These are phyloP conservation scores for Chelmon rostratus DNA, from an alignment of 2,797 vertebrate genomes.

Conservation along the genomic window DNA sequence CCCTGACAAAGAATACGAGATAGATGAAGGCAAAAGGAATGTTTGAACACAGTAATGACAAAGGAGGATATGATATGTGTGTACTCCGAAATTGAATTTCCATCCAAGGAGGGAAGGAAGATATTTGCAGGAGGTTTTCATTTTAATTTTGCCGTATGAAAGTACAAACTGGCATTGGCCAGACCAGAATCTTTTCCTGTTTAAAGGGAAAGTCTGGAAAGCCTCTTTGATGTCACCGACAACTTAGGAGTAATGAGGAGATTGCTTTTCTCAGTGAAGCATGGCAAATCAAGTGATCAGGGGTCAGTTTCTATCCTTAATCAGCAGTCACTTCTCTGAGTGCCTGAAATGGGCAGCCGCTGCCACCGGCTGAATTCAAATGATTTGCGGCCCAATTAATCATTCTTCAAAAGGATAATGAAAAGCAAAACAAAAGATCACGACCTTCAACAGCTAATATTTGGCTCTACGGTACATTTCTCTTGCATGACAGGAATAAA, in stretches of 20 bases:
- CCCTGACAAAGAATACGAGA: slow-evolving; percentile 40
- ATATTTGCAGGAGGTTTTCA: slow-evolving; percentile 49
- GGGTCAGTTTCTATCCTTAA: slow-evolving; percentile 55
- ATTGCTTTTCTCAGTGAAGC: slow-evolving; percentile 49
- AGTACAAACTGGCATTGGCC: slow-evolving; percentile 28
- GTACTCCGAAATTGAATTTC: slow-evolving; percentile 45
- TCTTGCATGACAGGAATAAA: not conserved
- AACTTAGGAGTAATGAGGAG: slow-evolving; percentile 65
- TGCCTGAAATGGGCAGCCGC: slow-evolving; percentile 41
- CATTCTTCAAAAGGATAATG: slow-evolving; percentile 39
- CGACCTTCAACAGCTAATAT: not conserved
- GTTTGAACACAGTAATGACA: slow-evolving; percentile 55
- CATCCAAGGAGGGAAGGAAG: not conserved
- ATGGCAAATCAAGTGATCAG: slow-evolving; percentile 64
- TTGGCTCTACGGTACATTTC: not conserved
- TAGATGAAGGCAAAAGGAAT: slow-evolving; percentile 44
- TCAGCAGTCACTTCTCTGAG: slow-evolving; percentile 55
- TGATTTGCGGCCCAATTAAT: slow-evolving; percentile 57
- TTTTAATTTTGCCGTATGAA: slow-evolving; percentile 43
- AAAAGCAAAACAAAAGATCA: slow-evolving; percentile 47
- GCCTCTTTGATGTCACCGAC: slow-evolving; percentile 52
- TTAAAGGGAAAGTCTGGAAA: slow-evolving; percentile 42
- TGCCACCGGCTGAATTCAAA: slow-evolving; percentile 49
- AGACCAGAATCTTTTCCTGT: slow-evolving; percentile 12
- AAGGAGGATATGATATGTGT: slow-evolving; percentile 27